Conservation (phyloP, 2,888 invertebrate species). For the Mimas tiliae region DNA sequence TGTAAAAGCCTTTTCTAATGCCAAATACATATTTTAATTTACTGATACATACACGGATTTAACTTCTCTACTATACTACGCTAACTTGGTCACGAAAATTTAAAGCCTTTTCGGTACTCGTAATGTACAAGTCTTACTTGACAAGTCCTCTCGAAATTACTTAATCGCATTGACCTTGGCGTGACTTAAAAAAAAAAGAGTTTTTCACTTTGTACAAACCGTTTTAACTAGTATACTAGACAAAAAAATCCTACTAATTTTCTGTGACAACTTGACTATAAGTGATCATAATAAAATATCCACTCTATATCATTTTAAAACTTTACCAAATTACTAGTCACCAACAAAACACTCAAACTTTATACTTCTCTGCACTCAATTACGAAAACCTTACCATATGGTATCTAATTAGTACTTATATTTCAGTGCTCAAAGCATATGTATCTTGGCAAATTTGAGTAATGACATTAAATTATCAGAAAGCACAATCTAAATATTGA, state of each 20-base stretch:
- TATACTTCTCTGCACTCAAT: background rate
- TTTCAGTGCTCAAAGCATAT: background rate
- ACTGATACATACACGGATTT: too few species aligned
- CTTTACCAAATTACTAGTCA: background rate
- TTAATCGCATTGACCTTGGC: background rate
- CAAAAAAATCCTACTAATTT: background rate
- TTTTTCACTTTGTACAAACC: background rate
- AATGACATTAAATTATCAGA: background rate
- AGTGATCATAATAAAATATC: background rate
- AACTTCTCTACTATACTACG: background rate
- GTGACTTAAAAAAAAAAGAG: background rate
- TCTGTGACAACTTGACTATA: background rate
- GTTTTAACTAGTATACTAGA: background rate
- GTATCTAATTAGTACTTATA: background rate
- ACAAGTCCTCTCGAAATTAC: background rate
- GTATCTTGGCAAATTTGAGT: background rate
- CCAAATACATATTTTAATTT: too few species aligned
- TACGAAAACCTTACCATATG: background rate
- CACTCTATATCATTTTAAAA: background rate
- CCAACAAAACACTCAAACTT: background rate
- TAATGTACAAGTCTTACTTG: background rate
- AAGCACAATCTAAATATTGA: constrained; percentile 13
- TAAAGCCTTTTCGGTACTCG: too few species aligned
- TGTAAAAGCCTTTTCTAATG: too few species aligned
- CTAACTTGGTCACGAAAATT: background rate